Evolutionary conservation across 2,888 invertebrate genomes (phyloP), one percentile per base, ranked within the genome.

Genomic region (Platycheirus rosarum): DNA sequence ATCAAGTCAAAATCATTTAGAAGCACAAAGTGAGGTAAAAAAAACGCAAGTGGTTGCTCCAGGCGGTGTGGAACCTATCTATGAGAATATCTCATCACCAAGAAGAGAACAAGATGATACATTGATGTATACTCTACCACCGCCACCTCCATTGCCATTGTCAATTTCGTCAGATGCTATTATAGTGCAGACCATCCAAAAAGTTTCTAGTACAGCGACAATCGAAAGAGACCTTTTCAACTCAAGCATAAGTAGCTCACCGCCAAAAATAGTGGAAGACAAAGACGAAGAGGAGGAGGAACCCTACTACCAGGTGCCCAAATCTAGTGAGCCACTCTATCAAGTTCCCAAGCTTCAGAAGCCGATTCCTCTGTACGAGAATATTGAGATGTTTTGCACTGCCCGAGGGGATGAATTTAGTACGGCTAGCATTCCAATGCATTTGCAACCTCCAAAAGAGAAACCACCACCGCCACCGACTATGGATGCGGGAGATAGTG

Each of bases 401-500:
- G 88, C 18, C 62, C 86, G 77, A 85, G 87, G 65, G 2, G 92
- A 93, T 76, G 91, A 93, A 70, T 92, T 93, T 86, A 92, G 92
- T 80, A 74, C 69, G 87, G 88, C 13, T 60, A 87, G 74, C 86
- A 87, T 66, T 55, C 84, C 86, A 53, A 74, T 79, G 20, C 90
- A 85, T 37, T 78, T 94, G 87, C 95, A 95, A 87, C 96, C 96
- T 11, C 95, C 95, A n/a, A 95, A 94, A 87, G 96, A 96, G 88
- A 96, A 96, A 87, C 97, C 96, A 26, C 96, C 96, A 1, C 96
- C 96, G 9, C 95, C 95, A 1, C 95, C 95, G 0, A 92, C 92
- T 63, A 94, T 94, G 66, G 94, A 94, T 55, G 87, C 90, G 13
- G 51, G 84, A 0, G 92, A 91, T 87, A 90, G 91, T 91, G 85